These are phyloP conservation scores for Ferrisia virgata DNA, from an alignment of 2,888 invertebrate species.

Conservation along the genomic window DNA sequence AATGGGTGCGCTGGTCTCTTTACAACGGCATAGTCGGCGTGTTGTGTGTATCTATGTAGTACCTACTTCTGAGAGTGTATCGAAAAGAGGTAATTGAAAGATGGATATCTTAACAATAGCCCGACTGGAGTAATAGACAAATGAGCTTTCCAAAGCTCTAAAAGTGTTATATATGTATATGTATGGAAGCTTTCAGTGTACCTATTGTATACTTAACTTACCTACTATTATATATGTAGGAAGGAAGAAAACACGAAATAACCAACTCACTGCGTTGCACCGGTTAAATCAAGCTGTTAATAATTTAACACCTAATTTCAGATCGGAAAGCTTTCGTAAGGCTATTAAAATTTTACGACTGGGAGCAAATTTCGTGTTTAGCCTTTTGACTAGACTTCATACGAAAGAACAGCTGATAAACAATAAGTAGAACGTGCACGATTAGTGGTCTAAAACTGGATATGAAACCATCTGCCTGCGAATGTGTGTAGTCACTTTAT, in stretches of 20 bases:
- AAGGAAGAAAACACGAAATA: neutral
- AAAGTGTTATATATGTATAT: neutral
- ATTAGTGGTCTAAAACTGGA: conserved; percentile 43
- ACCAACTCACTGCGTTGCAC: no score
- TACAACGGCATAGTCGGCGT: no score
- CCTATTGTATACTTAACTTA: neutral
- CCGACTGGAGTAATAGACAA: neutral
- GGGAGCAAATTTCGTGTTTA: conserved; percentile 27
- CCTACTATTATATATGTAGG: neutral
- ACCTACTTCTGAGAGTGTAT: neutral
- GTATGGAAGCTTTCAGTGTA: neutral
- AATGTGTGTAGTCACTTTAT: neutral
- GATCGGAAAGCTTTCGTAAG: neutral
- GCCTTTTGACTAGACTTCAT: neutral
- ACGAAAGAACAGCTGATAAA: conserved; percentile 37
- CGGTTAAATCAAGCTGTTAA: neutral
- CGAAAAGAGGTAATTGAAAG: neutral
- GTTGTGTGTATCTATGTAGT: neutral
- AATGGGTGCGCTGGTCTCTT: neutral
- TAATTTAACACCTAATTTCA: conserved; percentile 25
- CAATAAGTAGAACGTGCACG: conserved; percentile 41
- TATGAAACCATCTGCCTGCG: conserved; percentile 43
- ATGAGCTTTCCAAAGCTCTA: neutral
- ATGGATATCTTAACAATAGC: neutral
- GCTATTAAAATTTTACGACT: conserved; percentile 28